phyloP scores from a whole-genome alignment of 2,113 vertebrate genomes.

The Oncorhynchus kisutch region DNA sequence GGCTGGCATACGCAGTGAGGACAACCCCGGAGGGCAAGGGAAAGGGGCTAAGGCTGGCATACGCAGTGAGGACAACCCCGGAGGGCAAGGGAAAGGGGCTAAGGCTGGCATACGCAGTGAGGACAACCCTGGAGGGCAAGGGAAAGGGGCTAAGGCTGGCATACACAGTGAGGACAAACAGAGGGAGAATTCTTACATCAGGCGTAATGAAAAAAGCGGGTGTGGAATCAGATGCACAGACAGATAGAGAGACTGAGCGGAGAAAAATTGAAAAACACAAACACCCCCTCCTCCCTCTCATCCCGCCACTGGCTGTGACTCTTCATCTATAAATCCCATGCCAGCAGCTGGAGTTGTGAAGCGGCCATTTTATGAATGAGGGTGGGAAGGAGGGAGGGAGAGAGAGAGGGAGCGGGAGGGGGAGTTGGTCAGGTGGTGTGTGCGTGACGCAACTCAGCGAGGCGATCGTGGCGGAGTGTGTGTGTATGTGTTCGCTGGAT shows the following conservation, averaged over 20 bases:
- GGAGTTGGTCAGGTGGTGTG: constrained; percentile 58
- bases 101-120: constrained; percentile 41
- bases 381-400: constrained; percentile 47
- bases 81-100: constrained; percentile 24
- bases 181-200: constrained; percentile 25
- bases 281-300: constrained; percentile 26
- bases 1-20: too few species aligned
- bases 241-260: neutral
- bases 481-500: constrained; percentile 31
- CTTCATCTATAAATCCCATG: constrained; percentile 65
- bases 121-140: constrained; percentile 1
- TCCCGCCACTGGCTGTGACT: constrained; percentile 57
- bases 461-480: constrained; percentile 55
- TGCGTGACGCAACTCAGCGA: constrained; percentile 54
- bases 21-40: too few species aligned
- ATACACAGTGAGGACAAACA: constrained; percentile 7
- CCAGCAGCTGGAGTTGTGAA: constrained; percentile 66
- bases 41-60: too few species aligned
- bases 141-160: too few species aligned
- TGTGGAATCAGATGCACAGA: neutral
- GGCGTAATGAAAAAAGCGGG: constrained; percentile 25
- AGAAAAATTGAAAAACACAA: constrained; percentile 38
- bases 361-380: constrained; percentile 73
- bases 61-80: too few species aligned
- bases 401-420: constrained; percentile 30